Evolutionary conservation across 2,113 vertebrate genomes (phyloP), one percentile per base, ranked within the genome.

Genomic region (Carassius auratus): DNA sequence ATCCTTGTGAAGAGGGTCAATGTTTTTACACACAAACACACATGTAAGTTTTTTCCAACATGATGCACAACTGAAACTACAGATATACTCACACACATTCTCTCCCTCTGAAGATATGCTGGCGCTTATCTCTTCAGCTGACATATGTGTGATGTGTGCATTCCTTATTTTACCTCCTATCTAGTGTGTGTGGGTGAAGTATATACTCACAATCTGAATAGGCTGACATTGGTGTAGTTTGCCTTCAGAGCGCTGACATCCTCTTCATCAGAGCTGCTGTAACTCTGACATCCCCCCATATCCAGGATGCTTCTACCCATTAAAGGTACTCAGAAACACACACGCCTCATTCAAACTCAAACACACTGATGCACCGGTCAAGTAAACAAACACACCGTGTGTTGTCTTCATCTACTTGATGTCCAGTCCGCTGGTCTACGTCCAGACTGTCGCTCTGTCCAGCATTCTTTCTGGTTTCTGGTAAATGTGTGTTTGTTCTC

Each of bases 1-100:
- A 83, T 83, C 81, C n/a, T 73, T 19, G 77, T 87, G 0, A 61
- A 74, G 30, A 88, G 91, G 88, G 89, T 82, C 66, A 86, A 86
- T 88, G 86, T 90, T 92, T 93, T 90, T 91, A 92, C 92, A 89
- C 86, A 91, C 86, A 90, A 90, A 88, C 86, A 87, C 88, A 85
- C 48, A 84, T 55, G 30, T 14, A 71, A 71, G 15, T 59, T 75
- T 33, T 78, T 36, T 23, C 17, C 30, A 36, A 68, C 86, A 83
- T 73, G 59, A 84, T 76, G 71, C 76, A 80, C 81, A 79, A 84
- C 81, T 8, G 61, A 69, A 55, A 30, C 79, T 84, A 61, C 21
- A n/a, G 10, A 14, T 88, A 75, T 81, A 42, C 59, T 36, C 84
- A 80, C 78, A 38, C 30, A 38, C 21, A 23, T 15, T 90, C 73